Evolutionary conservation across 2,888 invertebrate genomes (phyloP), one percentile per base, ranked within the genome.

Genomic region (Cynaeus angustus): DNA sequence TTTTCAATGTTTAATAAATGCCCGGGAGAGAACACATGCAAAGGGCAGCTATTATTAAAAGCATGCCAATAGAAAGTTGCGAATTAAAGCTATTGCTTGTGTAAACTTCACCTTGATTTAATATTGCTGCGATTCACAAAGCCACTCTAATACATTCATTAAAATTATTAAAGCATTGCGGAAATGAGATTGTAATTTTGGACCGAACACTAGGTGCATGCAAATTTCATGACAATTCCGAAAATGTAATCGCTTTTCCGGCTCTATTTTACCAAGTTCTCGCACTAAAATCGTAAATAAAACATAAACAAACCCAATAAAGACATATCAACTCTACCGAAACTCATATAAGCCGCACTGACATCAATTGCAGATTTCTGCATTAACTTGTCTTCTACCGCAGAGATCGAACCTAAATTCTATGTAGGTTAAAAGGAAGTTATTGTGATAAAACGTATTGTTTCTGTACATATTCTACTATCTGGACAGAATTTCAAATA

Each of bases 81-180:
- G 16, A 59, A 59, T 59, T 59, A 59, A 45, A 59, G 12, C 48
- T 14, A 46, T 59, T 16, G 59, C 33, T 13, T 59, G 37, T 55
- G 28, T 12, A 58, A 46, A 52, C 50, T 64, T 64, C 26, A 52
- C 50, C 50, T 64, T 62, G 50, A 62, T 65, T 65, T 65, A 65
- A 33, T 45, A 30, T 65, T 53, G 53, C 13, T 21, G 14, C 43
- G 43, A 38, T 64, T 43, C 28, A 64, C 50, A 64, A 62, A 64
- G 48, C 55, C 56, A 46, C 56, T 66, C 30, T 66, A 66, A 66
- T 56, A 45, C 56, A 56, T 66, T 66, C 66, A 66, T 66, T 66
- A 56, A 66, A 66, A 66, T 66, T 66, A 66, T 66, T 66, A 66
- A 66, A 66, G 66, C 56, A 56, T 33, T 43, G 48, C 33, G 55